Base-by-base conservation (phyloP, 1,140 invertebrate genomes). In the Drosophila pseudoananassae region DNA sequence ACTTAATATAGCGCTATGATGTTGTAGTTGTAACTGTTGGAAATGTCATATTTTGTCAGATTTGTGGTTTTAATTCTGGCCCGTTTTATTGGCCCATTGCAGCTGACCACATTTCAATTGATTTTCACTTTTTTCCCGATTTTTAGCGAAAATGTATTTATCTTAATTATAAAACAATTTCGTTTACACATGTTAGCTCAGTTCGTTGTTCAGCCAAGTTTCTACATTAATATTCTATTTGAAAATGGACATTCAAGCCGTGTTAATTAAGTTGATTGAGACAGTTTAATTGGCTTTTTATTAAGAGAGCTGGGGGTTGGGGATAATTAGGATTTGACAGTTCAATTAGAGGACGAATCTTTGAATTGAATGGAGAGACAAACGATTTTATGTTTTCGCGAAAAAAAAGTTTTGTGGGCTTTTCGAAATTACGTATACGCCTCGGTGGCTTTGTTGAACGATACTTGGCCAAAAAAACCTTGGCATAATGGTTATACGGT, bases 51-150 rank as follows among this genome's bases (percentile, higher is more conserved):
- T 20, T 36, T 43, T 43, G 14, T 43, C 40, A 43, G n/a, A 78
- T 76, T 82, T 78, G 78, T 72, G 83, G 83, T 56, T 65, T 65
- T 52, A 50, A 65, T 66, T 61, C 53, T 50, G 6, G 45, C 60
- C 40, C 64, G 49, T 49, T 51, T 31, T 38, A 7, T 47, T 69
- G 58, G 54, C 64, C 43, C 46, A n/a, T n/a, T 9, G 25, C 63
- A 45, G 43, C 68, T 47, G 58, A 87, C 82, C 82, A 25, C 81
- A 78, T 56, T 64, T 46, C 64, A 87, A 85, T 87, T 85, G 82
- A 87, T 85, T 85, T 75, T 85, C 81, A 78, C 81, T 87, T 38
- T 40, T 31, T 55, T 4, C 29, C 27, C n/a, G 5, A 2, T 15
- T n/a, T 27, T 27, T 27, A 27, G 6, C 17, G 6, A 10, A 4